These are phyloP conservation scores for Eremophila alpestris DNA, from an alignment of 2,797 vertebrate genomes.

Conservation along the genomic window DNA sequence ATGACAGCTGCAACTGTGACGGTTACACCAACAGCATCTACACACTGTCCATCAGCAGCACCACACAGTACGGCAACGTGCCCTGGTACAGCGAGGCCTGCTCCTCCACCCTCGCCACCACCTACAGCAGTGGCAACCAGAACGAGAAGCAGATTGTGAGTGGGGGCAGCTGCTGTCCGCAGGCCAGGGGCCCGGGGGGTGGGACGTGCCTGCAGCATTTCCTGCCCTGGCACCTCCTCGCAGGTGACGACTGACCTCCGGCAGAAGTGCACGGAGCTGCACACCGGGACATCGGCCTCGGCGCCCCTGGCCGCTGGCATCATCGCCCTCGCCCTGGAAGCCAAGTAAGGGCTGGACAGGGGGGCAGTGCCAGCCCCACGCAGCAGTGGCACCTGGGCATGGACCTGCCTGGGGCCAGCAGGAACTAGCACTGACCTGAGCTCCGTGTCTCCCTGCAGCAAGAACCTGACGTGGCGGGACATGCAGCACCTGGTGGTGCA, in stretches of 20 bases:
- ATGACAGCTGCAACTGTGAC: conserved; percentile 98
- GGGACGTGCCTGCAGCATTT: neutral
- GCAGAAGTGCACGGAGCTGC: conserved; percentile 95
- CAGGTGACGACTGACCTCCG: conserved; percentile 96
- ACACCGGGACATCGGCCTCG: conserved; percentile 96
- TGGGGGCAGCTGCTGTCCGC: neutral
- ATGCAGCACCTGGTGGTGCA: conserved; percentile 97
- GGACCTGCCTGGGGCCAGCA: no score
- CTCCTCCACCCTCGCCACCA: conserved; percentile 95
- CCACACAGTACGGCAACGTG: conserved; percentile 91
- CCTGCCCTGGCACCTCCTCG: neutral
- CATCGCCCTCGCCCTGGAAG: conserved; percentile 93
- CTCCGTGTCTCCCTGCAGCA: conserved; percentile 68
- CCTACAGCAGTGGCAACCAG: conserved; percentile 95
- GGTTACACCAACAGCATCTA: conserved; percentile 99
- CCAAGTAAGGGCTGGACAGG: conserved; percentile 69
- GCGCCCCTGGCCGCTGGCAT: conserved; percentile 96
- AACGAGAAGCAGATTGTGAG: conserved; percentile 97
- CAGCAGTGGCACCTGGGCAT: fast-evolving
- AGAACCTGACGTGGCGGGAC: conserved; percentile 97
- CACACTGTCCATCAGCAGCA: conserved; percentile 97
- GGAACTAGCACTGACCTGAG: neutral
- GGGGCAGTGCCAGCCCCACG: fast-evolving
- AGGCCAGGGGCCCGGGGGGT: fast-evolving
- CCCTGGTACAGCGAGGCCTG: conserved; percentile 99